Base-by-base conservation (phyloP, 1,140 invertebrate species). In the Rhyacophila brunnea region DNA sequence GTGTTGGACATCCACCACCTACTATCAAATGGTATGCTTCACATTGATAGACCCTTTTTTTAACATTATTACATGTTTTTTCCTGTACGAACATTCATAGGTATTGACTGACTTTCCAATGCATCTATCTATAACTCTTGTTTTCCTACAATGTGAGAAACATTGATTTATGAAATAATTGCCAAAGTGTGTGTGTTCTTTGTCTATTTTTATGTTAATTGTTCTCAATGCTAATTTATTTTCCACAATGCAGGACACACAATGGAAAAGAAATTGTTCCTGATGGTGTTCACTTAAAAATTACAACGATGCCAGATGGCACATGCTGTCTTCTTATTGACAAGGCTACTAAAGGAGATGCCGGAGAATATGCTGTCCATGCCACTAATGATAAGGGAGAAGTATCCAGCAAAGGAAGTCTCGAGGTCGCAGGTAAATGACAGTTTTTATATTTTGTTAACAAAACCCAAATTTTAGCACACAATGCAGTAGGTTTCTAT, bases 351-450 rank as follows among this genome's bases (percentile, higher is more conserved):
- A 73, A 85, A 1, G 77, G 80, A 7, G 91, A 95, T 76, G 84
- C 83, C 17, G 90, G 92, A 2, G 79, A 84, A 11, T 94, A 94
- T 71, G 83, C 83, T 62, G 89, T 90, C 4, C 70, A 84, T 10
- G 91, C 91, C 1, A 78, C 74, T 36, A 96, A 95, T 70, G 75
- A 84, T 2, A 82, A 88, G 67, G 93, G 93, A 1, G 79, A 85
- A 53, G 81, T 81, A 1, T 76, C 83, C 14, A 87, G 86, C 52
- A 83, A 85, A 54, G 90, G 88, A 0, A 81, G 81, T 6, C 76
- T 95, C 0, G 82, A 76, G 50, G 83, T 92, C 10, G 78, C 81
- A 17, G 77, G 80, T 79, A 18, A 70, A 73, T 75, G 15, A 40
- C 6, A 6, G n/a, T 32, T 40, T n/a, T n/a, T n/a, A n/a, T n/a